Evolutionary conservation across 2,797 vertebrate species (phyloP).

Genomic region (Aplochiton taeniatus): DNA sequence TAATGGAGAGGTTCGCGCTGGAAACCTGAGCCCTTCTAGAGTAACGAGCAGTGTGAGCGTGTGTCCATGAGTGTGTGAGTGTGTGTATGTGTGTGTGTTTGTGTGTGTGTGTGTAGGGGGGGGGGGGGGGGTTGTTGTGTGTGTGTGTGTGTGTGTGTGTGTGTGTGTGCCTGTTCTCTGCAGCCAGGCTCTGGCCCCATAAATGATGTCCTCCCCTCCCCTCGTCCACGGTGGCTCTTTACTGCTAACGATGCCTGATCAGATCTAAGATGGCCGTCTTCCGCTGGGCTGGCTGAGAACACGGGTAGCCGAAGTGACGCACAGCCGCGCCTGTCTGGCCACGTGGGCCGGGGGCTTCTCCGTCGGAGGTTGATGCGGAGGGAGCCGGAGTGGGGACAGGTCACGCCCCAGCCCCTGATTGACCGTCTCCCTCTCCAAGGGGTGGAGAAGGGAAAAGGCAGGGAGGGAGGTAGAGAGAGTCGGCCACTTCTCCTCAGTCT

Average conservation of each 20-base stretch:
- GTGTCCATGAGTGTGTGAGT: slow-evolving; percentile 24
- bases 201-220: slow-evolving; percentile 80
- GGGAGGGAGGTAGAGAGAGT: slow-evolving; percentile 41
- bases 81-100: slow-evolving; percentile 15
- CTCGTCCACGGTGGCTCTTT: slow-evolving; percentile 78
- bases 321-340: too few relatives aligned
- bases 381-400: slow-evolving; percentile 34
- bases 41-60: slow-evolving; percentile 78
- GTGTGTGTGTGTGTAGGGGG: slow-evolving; percentile 1
- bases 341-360: slow-evolving; percentile 35
- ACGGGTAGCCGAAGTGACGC: slow-evolving; percentile 46
- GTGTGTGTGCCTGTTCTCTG: slow-evolving; percentile 47
- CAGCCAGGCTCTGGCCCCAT: slow-evolving; percentile 79
- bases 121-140: background rate
- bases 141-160: slow-evolving; percentile 5
- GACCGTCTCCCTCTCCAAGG: slow-evolving; percentile 29
- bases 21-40: slow-evolving; percentile 81
- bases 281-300: slow-evolving; percentile 47
- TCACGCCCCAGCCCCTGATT: slow-evolving; percentile 30
- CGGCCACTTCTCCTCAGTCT: slow-evolving; percentile 70
- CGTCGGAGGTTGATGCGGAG: slow-evolving; percentile 42
- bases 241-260: slow-evolving; percentile 84
- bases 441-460: slow-evolving; percentile 20
- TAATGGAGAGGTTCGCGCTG: slow-evolving; percentile 77
- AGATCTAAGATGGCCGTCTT: slow-evolving; percentile 72